Conservation (phyloP, 2,113 vertebrate species). For the Struthio camelus region DNA sequence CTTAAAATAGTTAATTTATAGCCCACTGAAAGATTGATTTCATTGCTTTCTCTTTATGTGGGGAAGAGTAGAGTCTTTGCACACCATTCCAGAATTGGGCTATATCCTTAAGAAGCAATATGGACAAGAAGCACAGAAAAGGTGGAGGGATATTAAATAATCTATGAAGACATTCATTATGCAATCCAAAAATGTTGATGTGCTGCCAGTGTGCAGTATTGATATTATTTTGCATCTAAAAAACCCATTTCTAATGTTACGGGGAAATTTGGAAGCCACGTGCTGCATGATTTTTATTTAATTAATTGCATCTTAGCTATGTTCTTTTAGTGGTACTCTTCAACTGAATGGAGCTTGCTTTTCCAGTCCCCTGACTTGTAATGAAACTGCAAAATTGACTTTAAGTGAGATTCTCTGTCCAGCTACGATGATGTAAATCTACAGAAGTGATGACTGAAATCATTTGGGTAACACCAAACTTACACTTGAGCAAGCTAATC, state of each 20-base stretch:
- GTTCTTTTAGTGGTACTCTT: neutral
- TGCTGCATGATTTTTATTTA: conserved; percentile 5
- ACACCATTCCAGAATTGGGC: neutral
- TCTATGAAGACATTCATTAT: neutral
- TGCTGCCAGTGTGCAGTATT: neutral
- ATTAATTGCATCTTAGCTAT: neutral
- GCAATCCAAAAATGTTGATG: neutral
- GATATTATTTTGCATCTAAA: neutral
- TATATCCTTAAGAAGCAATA: neutral
- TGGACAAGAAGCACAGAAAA: neutral
- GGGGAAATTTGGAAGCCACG: neutral
- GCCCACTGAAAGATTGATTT: neutral
- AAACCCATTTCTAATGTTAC: neutral
- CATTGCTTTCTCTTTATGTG: neutral
- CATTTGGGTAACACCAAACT: neutral
- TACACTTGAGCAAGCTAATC: neutral
- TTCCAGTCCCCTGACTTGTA: neutral
- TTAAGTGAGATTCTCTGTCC: neutral
- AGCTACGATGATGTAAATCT: neutral
- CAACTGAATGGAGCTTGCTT: neutral
- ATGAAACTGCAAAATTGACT: neutral
- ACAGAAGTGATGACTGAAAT: neutral
- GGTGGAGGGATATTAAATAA: neutral
- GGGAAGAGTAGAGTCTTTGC: neutral
- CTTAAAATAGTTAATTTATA: neutral